Conservation (phyloP, 2,797 vertebrate genomes). For the Chiroxiphia lanceolata region DNA sequence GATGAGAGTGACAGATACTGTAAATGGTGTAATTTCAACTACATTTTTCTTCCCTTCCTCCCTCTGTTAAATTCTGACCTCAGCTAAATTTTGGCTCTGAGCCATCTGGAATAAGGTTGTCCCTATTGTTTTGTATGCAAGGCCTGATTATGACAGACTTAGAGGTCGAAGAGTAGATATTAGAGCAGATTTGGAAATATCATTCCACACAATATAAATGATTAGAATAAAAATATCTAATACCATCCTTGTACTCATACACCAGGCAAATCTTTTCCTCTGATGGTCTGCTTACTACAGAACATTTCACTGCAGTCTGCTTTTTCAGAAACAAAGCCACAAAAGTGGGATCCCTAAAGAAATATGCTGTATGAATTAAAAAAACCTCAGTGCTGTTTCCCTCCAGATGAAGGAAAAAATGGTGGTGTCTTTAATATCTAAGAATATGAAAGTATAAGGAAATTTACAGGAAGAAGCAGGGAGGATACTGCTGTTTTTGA, state of each 20-base stretch:
- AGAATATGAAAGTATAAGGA: background rate
- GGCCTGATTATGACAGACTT: background rate
- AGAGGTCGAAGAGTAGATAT: background rate
- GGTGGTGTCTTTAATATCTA: background rate
- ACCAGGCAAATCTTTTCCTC: background rate
- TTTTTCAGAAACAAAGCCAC: background rate
- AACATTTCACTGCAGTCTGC: background rate
- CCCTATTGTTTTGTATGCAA: background rate
- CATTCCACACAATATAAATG: background rate
- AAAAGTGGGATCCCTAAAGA: background rate
- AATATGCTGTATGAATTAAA: background rate
- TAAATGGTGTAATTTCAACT: background rate
- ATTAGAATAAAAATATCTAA: constrained; percentile 1
- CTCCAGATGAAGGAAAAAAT: background rate
- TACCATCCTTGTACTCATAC: background rate
- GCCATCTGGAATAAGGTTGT: background rate
- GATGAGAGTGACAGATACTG: background rate
- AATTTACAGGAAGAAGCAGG: background rate
- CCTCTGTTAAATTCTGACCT: background rate
- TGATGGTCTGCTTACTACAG: background rate
- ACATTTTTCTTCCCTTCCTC: background rate
- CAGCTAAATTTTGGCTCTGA: background rate
- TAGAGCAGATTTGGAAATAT: background rate
- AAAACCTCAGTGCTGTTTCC: background rate
- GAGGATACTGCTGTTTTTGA: background rate